phyloP scores from a whole-genome alignment of 2,797 vertebrate genomes.

The Acanthornis magna region DNA sequence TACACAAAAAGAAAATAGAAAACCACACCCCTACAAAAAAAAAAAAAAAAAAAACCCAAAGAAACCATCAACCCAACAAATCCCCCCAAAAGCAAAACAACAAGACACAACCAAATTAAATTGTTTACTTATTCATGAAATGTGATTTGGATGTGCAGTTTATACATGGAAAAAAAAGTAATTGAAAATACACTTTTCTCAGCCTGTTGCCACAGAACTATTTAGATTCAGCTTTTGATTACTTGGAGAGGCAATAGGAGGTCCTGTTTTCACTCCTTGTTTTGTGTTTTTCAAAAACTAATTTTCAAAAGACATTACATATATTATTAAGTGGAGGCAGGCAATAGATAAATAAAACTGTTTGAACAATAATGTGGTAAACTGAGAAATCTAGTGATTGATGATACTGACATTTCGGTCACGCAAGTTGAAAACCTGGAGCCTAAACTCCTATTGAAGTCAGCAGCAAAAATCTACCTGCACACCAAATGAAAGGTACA shows the following conservation, averaged over 20 bases:
- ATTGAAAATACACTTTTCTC: constrained; percentile 49
- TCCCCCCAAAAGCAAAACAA: neutral
- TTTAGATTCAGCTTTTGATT: constrained; percentile 50
- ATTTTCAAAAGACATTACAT: constrained; percentile 46
- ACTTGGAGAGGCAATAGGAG: constrained; percentile 16
- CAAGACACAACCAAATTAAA: neutral
- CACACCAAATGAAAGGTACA: neutral
- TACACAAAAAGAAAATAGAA: constrained; percentile 3
- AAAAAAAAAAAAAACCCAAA: neutral
- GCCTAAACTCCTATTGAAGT: neutral
- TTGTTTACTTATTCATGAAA: constrained; percentile 19
- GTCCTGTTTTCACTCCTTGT: constrained; percentile 22
- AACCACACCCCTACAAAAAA: neutral
- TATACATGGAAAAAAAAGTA: constrained; percentile 22
- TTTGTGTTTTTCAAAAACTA: constrained; percentile 28
- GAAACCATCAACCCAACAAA: neutral
- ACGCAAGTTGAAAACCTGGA: neutral
- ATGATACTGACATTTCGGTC: neutral
- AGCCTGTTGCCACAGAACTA: constrained; percentile 35
- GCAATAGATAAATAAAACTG: constrained; percentile 24
- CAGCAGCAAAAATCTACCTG: neutral
- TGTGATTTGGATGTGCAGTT: constrained; percentile 13
- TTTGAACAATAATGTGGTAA: constrained; percentile 1
- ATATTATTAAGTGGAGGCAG: constrained; percentile 7
- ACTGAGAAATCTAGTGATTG: neutral